Percentiles rank a stretch among this genome's conserved stretches.
phyloP scores from a whole-genome alignment of 2,888 invertebrate genomes.

The Bimastos eiseni region DNA sequence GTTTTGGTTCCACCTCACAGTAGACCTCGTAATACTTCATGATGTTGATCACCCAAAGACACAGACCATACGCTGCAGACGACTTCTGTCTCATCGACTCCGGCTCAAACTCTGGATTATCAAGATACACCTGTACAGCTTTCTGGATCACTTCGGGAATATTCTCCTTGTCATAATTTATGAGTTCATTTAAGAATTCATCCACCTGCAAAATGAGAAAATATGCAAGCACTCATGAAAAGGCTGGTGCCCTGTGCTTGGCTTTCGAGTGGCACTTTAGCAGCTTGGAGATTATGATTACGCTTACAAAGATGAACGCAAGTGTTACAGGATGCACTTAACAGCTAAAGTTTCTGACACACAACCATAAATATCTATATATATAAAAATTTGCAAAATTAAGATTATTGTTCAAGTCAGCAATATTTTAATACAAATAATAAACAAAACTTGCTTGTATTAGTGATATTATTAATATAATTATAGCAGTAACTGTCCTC shows the following conservation, averaged over 20 bases:
- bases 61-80: slow-evolving; percentile 87
- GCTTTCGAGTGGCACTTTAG: no score
- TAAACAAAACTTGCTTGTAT: neutral
- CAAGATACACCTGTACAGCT: slow-evolving; percentile 88
- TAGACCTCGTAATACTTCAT: slow-evolving; percentile 91
- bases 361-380: neutral
- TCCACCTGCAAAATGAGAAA: slow-evolving; percentile 69
- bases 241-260: no score
- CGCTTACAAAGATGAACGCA: neutral
- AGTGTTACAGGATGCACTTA: neutral
- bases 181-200: slow-evolving; percentile 81
- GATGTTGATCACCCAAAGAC: slow-evolving; percentile 96
- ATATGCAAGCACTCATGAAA: no score
- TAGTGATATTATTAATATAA: neutral
- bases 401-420: neutral
- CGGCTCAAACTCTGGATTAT: slow-evolving; percentile 91
- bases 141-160: slow-evolving; percentile 92
- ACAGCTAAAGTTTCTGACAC: neutral
- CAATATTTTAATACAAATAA: neutral
- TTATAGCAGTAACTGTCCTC: neutral
- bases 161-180: slow-evolving; percentile 93
- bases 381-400: neutral
- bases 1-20: slow-evolving; percentile 93
- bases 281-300: no score
- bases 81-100: slow-evolving; percentile 90